phyloP scores from a whole-genome alignment of 2,888 invertebrate species.

The Sphecodes monilicornis region DNA sequence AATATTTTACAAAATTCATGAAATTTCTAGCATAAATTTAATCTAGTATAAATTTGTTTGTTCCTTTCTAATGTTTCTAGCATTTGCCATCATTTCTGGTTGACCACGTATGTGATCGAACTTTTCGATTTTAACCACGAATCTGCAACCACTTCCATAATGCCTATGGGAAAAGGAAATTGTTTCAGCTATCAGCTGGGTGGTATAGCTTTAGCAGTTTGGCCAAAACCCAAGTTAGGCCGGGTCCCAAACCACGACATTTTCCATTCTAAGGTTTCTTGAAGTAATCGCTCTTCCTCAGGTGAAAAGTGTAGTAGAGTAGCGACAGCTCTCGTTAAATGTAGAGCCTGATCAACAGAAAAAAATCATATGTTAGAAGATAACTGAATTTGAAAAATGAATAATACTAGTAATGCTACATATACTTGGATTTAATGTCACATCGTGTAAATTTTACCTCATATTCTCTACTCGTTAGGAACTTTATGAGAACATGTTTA shows the following conservation, averaged over 20 bases:
- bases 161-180: conserved; percentile 57
- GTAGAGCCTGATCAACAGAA: conserved; percentile 88
- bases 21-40: conserved; percentile 54
- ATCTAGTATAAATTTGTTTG: conserved; percentile 40
- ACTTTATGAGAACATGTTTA: conserved; percentile 96
- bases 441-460: conserved; percentile 84
- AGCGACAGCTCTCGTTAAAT: conserved; percentile 94
- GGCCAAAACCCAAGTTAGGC: conserved; percentile 86
- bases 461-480: conserved; percentile 94
- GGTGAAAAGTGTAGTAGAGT: conserved; percentile 92
- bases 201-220: conserved; percentile 86
- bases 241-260: conserved; percentile 90
- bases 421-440: background rate
- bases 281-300: conserved; percentile 94
- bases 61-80: conserved; percentile 21
- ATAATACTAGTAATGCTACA: background rate
- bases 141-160: conserved; percentile 39
- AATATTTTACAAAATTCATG: conserved; percentile 68
- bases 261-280: conserved; percentile 91
- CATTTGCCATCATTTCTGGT: conserved; percentile 34
- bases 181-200: conserved; percentile 86
- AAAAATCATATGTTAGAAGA: background rate
- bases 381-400: background rate
- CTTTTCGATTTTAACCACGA: conserved; percentile 44
- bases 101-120: conserved; percentile 27